Percentiles rank a stretch among this genome's conserved stretches.
Evolutionary conservation across 1,140 invertebrate genomes (phyloP).

Genomic region (Microplitis demolitor): DNA sequence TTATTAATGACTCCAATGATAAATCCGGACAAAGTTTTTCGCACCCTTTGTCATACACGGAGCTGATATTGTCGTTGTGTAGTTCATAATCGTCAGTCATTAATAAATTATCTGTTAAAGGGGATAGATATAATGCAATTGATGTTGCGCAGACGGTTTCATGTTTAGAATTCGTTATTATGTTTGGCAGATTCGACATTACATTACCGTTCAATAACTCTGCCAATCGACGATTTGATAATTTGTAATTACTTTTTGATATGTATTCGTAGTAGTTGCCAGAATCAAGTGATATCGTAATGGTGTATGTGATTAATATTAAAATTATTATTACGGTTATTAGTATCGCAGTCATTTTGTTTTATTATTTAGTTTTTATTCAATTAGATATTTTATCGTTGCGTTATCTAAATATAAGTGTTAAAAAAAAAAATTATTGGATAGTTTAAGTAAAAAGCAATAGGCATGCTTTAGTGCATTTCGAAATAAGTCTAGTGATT

Average conservation of each 20-base stretch:
- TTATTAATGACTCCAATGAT: not conserved
- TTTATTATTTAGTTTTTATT: too few species aligned
- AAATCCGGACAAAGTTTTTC: not conserved
- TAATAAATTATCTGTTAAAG: not conserved
- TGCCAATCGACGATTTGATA: not conserved
- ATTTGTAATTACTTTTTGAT: not conserved
- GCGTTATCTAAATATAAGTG: too few species aligned
- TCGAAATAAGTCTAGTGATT: too few species aligned
- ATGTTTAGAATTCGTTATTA: not conserved
- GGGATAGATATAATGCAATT: not conserved
- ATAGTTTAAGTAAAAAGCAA: too few species aligned
- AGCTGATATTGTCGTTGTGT: not conserved
- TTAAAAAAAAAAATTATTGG: too few species aligned
- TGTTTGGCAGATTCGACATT: not conserved
- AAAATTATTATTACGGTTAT: too few species aligned
- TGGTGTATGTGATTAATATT: too few species aligned
- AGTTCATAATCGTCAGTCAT: not conserved
- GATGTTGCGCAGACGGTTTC: not conserved
- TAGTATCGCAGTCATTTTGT: too few species aligned
- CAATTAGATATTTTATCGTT: too few species aligned
- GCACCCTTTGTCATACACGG: not conserved
- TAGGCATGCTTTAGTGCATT: too few species aligned
- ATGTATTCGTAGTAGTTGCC: not conserved
- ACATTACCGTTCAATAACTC: not conserved
- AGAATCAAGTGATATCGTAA: too few species aligned